These are phyloP conservation scores for Dunckerocampus dactyliophorus DNA, from an alignment of 2,113 vertebrate species.

Conservation along the genomic window DNA sequence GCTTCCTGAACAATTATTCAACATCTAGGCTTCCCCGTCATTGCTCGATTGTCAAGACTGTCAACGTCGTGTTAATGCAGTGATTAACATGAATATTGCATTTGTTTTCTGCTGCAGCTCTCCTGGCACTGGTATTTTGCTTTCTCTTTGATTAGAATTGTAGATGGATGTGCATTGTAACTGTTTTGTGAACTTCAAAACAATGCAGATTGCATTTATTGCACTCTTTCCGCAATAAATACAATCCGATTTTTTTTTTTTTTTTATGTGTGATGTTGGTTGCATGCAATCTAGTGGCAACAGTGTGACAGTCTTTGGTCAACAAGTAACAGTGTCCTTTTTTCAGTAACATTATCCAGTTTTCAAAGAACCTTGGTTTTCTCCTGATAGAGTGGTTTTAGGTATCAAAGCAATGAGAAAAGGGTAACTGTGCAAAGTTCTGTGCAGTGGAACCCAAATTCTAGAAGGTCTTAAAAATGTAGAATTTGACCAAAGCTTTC, in stretches of 20 bases:
- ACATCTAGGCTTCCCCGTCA: conserved; percentile 48
- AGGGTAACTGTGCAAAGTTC: conserved; percentile 11
- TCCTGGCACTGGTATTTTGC: conserved; percentile 50
- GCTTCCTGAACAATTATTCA: conserved; percentile 56
- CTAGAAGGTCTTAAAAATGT: too few species aligned
- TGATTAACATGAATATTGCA: conserved; percentile 61
- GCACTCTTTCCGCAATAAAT: conserved; percentile 11
- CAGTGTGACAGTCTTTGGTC: conserved; percentile 8
- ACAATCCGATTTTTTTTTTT: conserved; percentile 21
- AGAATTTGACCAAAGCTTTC: too few species aligned
- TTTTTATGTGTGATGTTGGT: conserved; percentile 17
- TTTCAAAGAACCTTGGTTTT: conserved; percentile 14
- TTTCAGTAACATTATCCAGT: conserved; percentile 1
- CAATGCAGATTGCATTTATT: conserved; percentile 12
- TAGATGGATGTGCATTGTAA: conserved; percentile 40
- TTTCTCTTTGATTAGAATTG: conserved; percentile 62
- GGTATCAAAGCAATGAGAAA: conserved; percentile 36
- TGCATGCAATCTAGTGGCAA: conserved; percentile 18
- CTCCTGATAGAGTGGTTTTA: conserved; percentile 40
- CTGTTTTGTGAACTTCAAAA: conserved; percentile 47
- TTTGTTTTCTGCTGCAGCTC: conserved; percentile 55
- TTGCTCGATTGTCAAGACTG: conserved; percentile 39
- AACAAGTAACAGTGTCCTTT: background rate
- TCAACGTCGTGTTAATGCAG: conserved; percentile 57
- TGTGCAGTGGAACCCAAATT: too few species aligned